Base-by-base conservation (phyloP, 1,140 invertebrate species). In the Lepeophtheirus salmonis region DNA sequence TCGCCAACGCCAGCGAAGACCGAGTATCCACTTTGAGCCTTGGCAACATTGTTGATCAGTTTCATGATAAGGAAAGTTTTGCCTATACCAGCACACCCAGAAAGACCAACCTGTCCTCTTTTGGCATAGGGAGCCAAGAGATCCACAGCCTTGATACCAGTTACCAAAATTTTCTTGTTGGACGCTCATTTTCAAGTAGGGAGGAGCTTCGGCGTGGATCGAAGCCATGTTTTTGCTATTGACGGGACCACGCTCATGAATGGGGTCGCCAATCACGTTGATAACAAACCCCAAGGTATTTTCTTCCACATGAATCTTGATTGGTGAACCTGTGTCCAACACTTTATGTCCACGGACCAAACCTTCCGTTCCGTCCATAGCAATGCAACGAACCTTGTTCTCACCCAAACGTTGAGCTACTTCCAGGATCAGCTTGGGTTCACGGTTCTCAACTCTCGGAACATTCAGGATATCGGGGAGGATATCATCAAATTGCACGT, bases 31-130 rank as follows among this genome's bases (percentile, higher is more conserved):
- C 95, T 94, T 73, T 98, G 95, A 68, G 94, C 92, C 72, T 97
- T 97, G 65, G 95, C 95, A n/a, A 98, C 89, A 68, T 99, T 98
- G 80, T 98, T 98, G 69, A 99, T 99, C 65, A 99, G 79, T 74
- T 99, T 95, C 95, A 98, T 98, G 76, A 99, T 98, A 62, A 98
- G 77, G 76, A 98, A 95, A 74, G 95, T 98, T 76, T 99, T 98
- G 59, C 95, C 95, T 65, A 98, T 94, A 72, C 95, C 95, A 67
- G 95, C 95, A 74, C 95, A 94, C 64, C 95, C 95, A 70, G 98
- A 99, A 17, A 98, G 76, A 73, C 92, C 94, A 75, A 99, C 98
- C 75, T 99, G 98, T 74, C 95, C 95, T 74, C 95, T 95, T 77
- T 97, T 98, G 62, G 86, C 77, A 69, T 80, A 81, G 20, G 66